Evolutionary conservation across 2,797 vertebrate species (phyloP).

Genomic region (Calcarius lapponicus): DNA sequence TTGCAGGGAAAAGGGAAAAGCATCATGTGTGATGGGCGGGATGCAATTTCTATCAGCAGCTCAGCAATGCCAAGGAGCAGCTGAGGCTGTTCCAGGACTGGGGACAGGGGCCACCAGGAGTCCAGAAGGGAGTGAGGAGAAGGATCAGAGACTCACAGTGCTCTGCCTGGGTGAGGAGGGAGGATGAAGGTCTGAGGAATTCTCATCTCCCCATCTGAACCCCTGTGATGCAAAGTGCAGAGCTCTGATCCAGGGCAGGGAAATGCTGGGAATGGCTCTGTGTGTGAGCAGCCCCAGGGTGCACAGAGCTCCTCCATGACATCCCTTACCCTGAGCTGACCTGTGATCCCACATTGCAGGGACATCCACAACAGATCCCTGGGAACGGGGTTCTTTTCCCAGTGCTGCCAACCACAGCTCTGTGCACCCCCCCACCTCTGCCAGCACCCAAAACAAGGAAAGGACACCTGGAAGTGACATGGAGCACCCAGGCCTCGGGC

Average conservation of each 20-base stretch:
- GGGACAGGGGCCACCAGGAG: not conserved
- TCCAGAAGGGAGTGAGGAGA: not conserved
- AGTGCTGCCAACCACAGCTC: accelerated
- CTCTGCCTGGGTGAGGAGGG: accelerated
- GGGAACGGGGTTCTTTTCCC: not conserved
- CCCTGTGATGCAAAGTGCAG: too few relatives aligned
- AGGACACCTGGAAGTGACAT: accelerated
- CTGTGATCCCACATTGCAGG: accelerated
- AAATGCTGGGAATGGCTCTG: accelerated
- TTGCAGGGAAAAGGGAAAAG: not conserved
- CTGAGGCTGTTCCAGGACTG: not conserved
- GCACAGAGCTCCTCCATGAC: not conserved
- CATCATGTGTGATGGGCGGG: not conserved
- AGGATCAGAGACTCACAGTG: not conserved
- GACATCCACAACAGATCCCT: accelerated
- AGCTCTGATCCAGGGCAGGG: not conserved
- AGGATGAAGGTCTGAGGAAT: not conserved
- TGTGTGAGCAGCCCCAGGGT: not conserved
- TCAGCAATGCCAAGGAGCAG: not conserved
- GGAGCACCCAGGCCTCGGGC: accelerated
- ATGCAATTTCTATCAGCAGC: not conserved
- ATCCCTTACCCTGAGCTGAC: accelerated
- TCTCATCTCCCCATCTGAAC: accelerated
- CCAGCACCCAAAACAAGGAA: accelerated
- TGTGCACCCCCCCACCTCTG: not conserved